Base-by-base conservation (phyloP, 2,113 vertebrate species). In the Grammomys surdaster region DNA sequence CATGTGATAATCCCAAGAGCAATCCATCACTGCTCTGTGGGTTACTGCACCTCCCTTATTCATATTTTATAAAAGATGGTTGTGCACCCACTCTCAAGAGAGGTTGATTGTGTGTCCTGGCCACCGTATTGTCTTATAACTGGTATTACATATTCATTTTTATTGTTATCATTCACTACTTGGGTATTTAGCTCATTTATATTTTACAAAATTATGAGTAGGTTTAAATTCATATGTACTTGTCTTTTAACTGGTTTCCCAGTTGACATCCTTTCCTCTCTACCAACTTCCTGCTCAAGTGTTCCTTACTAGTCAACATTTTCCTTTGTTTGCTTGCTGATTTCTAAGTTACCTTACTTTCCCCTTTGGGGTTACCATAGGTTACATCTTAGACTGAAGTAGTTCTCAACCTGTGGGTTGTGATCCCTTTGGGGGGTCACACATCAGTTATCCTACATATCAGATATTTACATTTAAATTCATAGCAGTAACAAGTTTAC, bases 281-380 rank as follows among this genome's bases (percentile, higher is more conserved):
- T 82, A 73, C 46, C 77, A 28, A 14, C 3, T 19, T 75, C 73
- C n/a, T 51, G 69, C 40, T 82, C 51, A 63, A 75, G 51, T 63
- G n/a, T 28, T 51, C 14, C 54, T 72, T 90, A 60, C n/a, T 67
- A 75, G n/a, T 75, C 11, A 51, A 40, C 63, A 72, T 93, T 84
- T 43, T 28, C 58, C 84, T 78, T 51, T 77, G 46, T 65, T 72
- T 43, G 5, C 43, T 77, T 65, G 19, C 54, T 69, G 58, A 46
- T 51, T 94, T 3, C 89, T 89, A 76, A 70, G 84, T 58, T 63
- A 4, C 7, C 77, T 94, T 89, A 88, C 14, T 96, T 54, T 58
- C 78, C 16, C n/a, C 28, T 51, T 80, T 69, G 6, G 85, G 6
- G 46, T 56, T 46, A 75, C 36, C 10, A 51, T n/a, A 85, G 10